Evolutionary conservation across 2,888 invertebrate genomes (phyloP), one percentile per base, ranked within the genome.

Genomic region (Synanthedon tipuliformis): DNA sequence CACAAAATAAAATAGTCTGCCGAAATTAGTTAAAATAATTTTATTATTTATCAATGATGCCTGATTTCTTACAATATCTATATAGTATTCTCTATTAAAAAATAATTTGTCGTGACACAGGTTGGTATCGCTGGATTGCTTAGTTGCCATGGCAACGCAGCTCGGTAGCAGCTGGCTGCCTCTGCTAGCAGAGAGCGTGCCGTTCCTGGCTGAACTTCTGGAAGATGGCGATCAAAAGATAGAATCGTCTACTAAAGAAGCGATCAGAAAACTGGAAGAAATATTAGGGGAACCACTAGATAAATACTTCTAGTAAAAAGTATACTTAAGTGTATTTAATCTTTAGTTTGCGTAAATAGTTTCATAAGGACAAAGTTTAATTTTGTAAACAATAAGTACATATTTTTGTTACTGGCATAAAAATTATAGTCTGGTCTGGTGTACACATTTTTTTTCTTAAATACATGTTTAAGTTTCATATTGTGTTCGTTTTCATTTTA

Each of bases 201-300:
- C 97, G 0, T 97, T 97, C 89, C 86, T 98, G 41, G 95, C 97
- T 0, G 98, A 98, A 73, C 86, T 98, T 13, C 88, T 98, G 62
- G 98, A 98, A 88, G 97, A 96, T 69, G 95, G 95, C 59, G 93
- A 94, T 59, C 92, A 93, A 59, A 89, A 88, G 40, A 96, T 97
- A 41, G 97, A 97, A 72, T 89, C 90, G 48, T 90, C 90, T 49
- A 94, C 95, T 2, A 94, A 94, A 64, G 90, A 90, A 58, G 93
- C 95, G 3, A 92, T 98, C 3, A 91, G 93, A 57, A 93, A 95
- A 62, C 88, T 98, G 61, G 97, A 98, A 73, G 90, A 91, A 55
- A 92, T 95, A 64, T 87, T 97, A 1, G 97, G 96, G 3, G 97
- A 98, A 83, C 94, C 97, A 0, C 85, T 98, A 40, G 95, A 96